phyloP scores from a whole-genome alignment of 2,888 invertebrate genomes.

The Blomia tropicalis region DNA sequence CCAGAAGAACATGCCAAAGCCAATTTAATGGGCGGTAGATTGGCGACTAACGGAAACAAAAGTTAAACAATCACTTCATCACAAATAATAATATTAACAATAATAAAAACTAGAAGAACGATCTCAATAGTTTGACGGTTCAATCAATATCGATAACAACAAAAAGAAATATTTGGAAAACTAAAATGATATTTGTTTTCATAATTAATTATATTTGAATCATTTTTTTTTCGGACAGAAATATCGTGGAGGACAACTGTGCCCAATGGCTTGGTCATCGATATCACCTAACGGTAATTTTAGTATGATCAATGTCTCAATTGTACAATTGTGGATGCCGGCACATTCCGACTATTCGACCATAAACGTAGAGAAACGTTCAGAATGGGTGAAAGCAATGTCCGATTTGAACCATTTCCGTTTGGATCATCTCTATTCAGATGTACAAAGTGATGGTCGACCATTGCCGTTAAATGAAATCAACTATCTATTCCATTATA shows the following conservation, averaged over 20 bases:
- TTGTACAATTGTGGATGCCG: constrained; percentile 50
- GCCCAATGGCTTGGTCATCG: constrained; percentile 50
- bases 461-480: constrained; percentile 30
- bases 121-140: no score
- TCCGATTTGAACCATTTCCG: constrained; percentile 5
- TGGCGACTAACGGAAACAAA: no score
- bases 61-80: no score
- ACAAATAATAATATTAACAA: no score
- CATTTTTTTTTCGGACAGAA: constrained; percentile 1
- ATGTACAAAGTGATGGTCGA: constrained; percentile 36
- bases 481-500: constrained; percentile 32
- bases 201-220: neutral
- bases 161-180: no score
- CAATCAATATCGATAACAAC: no score
- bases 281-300: constrained; percentile 30
- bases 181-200: no score
- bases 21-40: no score
- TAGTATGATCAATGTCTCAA: constrained; percentile 36
- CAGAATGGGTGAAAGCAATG: constrained; percentile 8
- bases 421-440: constrained; percentile 53
- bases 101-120: no score
- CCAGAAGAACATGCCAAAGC: no score
- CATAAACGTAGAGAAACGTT: constrained; percentile 23
- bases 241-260: constrained; percentile 47
- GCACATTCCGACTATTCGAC: constrained; percentile 38